Evolutionary conservation across 2,888 invertebrate species (phyloP), one percentile per base, ranked within the genome.

Genomic region (Eilema depressum): DNA sequence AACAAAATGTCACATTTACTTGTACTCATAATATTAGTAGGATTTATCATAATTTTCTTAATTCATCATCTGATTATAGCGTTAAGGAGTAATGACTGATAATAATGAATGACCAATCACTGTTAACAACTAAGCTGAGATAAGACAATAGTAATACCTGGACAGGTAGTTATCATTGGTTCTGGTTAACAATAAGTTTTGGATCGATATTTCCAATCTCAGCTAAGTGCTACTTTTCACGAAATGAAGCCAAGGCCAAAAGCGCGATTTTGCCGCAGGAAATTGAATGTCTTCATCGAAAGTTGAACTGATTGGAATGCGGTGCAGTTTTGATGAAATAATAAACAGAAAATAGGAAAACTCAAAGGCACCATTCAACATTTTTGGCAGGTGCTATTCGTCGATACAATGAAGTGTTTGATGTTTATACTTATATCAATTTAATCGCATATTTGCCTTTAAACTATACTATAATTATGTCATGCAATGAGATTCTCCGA

Each of bases 201-300:
- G 25, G 64, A 69, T 75, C 78, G 70, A 77, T 75, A 75, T 72
- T 76, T 80, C 69, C 71, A 77, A 79, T 80, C 60, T 68, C 25
- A 56, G 62, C 28, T 68, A 74, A 71, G 64, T 65, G 73, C 71
- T 73, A 56, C 64, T 77, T 73, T 67, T 60, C 33, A 63, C 71
- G 73, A 65, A 68, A 68, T 67, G 41, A 61, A 61, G 12, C 63
- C 41, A 73, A 67, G 30, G 62, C 37, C 71, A 63, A 73, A 62
- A 66, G 37, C 23, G 66, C 61, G 26, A 69, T 71, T 71, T 66
- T 69, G 67, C 26, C 28, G 57, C 25, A 65, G 26, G 69, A 57
- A 66, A 60, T 59, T 47, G 53, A 53, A 53, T n/a, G 53, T 53
- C 56, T 63, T 33, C 25, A 25, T 14, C 53, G n/a, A n/a, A 53